Percentiles rank a stretch among this genome's conserved stretches.
Evolutionary conservation across 2,113 vertebrate species (phyloP).

Genomic region (Paracanthobrama guichenoti): DNA sequence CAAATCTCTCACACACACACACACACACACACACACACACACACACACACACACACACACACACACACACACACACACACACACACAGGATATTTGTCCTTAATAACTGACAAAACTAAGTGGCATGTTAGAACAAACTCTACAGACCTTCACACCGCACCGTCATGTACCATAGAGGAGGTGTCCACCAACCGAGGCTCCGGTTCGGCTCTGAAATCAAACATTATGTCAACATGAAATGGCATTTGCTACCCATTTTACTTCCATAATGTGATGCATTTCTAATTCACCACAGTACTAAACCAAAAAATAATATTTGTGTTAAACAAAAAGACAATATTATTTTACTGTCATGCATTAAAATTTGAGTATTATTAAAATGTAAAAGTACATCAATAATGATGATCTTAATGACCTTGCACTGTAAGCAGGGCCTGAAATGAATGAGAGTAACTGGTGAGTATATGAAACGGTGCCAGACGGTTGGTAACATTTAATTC

Average conservation of each 20-base stretch:
- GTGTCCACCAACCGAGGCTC: background rate
- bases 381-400: background rate
- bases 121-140: background rate
- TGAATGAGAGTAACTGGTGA: too few relatives aligned
- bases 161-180: background rate
- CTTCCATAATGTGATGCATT: background rate
- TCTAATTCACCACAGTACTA: background rate
- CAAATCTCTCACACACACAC: conserved; percentile 44
- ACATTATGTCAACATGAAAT: background rate
- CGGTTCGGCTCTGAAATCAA: background rate
- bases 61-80: background rate
- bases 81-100: background rate
- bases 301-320: too few relatives aligned
- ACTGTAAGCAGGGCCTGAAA: too few relatives aligned
- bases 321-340: too few relatives aligned
- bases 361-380: too few relatives aligned
- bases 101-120: background rate
- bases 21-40: background rate
- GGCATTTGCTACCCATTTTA: background rate
- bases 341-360: too few relatives aligned
- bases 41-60: background rate
- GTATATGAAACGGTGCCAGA: too few relatives aligned
- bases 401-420: background rate
- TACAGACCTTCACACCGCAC: background rate
- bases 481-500: too few relatives aligned